These are phyloP conservation scores for Chrysemys picta DNA, from an alignment of 2,113 vertebrate genomes.

Conservation along the genomic window DNA sequence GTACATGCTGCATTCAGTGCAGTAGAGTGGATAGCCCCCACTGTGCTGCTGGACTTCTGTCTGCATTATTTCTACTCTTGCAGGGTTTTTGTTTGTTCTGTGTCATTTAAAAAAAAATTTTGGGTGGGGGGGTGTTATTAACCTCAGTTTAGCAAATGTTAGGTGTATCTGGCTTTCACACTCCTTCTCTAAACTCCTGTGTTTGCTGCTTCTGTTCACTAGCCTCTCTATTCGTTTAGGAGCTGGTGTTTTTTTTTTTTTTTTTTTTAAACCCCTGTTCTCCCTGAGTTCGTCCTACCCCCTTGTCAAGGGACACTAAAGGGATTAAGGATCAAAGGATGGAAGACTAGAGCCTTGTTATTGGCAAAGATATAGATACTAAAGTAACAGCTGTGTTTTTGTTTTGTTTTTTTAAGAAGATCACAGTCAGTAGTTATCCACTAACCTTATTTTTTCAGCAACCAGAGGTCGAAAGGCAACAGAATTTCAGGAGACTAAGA, in stretches of 20 bases:
- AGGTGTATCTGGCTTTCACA: not conserved
- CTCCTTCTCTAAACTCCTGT: not conserved
- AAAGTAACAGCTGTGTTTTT: accelerated
- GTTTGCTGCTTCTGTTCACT: not conserved
- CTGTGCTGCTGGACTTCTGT: not conserved
- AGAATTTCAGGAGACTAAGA: constrained; percentile 81
- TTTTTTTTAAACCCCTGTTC: not conserved
- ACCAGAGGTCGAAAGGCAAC: constrained; percentile 37
- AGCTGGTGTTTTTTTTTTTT: not conserved
- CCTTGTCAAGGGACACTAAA: not conserved
- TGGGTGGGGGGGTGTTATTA: not conserved
- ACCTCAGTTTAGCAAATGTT: not conserved
- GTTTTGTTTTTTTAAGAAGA: not conserved
- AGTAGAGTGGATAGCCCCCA: not conserved
- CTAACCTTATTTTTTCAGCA: constrained; percentile 45
- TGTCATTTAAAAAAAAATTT: too few relatives aligned
- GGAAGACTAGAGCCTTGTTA: not conserved
- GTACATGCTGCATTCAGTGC: not conserved
- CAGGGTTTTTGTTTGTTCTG: not conserved
- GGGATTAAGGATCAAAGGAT: not conserved
- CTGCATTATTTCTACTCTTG: not conserved
- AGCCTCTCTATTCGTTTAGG: not conserved
- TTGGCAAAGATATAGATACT: not conserved
- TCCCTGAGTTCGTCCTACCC: not conserved
- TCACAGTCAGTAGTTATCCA: not conserved